phyloP scores from a whole-genome alignment of 2,113 vertebrate genomes.

The Caloenas nicobarica region DNA sequence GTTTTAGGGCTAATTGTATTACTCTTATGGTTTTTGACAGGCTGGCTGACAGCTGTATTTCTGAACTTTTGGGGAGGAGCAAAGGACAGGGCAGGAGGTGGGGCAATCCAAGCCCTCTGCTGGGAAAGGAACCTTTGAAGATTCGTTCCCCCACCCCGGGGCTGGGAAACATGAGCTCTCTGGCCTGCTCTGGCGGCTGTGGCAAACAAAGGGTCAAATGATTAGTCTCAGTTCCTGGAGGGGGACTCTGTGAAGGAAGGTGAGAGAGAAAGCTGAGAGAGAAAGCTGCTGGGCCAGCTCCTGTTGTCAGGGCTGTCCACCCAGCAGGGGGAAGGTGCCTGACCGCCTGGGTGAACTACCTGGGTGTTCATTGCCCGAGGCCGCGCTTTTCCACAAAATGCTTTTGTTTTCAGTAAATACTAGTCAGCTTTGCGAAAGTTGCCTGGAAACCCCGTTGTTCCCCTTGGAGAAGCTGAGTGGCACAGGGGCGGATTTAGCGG shows the following conservation, averaged over 20 bases:
- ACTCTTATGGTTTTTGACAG: neutral
- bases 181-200: neutral
- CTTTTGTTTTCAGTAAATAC: neutral
- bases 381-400: neutral
- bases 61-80: neutral
- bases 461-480: neutral
- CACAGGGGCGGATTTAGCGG: neutral
- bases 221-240: neutral
- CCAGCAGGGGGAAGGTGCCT: neutral
- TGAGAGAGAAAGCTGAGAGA: neutral
- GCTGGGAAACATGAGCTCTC: neutral
- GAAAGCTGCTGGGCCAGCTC: neutral
- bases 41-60: neutral
- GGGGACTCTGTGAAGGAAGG: neutral
- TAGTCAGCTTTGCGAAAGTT: neutral
- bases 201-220: neutral
- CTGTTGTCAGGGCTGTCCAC: neutral
- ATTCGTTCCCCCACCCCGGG: neutral
- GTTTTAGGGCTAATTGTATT: neutral
- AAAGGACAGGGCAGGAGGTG: neutral
- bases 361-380: neutral
- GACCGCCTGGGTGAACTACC: neutral
- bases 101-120: neutral
- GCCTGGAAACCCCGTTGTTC: neutral
- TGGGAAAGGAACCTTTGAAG: neutral